Conservation (phyloP, 2,113 vertebrate genomes). For the Caretta caretta region DNA sequence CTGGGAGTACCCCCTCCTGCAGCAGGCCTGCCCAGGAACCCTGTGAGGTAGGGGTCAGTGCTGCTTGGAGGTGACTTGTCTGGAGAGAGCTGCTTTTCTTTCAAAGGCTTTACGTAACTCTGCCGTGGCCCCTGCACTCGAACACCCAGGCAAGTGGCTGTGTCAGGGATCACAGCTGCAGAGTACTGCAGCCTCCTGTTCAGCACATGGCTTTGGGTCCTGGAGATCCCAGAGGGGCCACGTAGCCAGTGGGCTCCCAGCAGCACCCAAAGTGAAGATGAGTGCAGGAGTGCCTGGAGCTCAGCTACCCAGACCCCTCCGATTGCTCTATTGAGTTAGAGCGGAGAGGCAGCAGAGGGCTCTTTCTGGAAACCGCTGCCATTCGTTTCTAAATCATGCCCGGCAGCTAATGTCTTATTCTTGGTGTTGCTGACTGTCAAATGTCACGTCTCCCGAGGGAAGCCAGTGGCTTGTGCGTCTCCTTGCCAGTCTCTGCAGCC, state of each 20-base stretch:
- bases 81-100: background rate
- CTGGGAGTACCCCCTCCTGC: background rate
- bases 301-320: background rate
- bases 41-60: background rate
- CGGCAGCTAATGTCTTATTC: background rate
- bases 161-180: no score
- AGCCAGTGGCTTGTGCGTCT: accelerated
- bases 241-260: background rate
- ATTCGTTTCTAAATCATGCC: background rate
- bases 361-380: background rate
- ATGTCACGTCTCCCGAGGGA: background rate
- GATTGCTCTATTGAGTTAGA: background rate
- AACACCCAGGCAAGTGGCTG: no score
- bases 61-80: background rate
- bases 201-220: background rate
- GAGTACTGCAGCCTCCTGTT: background rate
- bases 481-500: background rate
- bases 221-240: background rate
- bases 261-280: background rate
- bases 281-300: accelerated
- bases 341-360: background rate
- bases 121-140: no score
- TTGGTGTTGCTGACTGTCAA: background rate
- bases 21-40: background rate
- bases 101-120: background rate